A percentile compares a stretch with the other conserved stretches of the same genome.
phyloP scores from a whole-genome alignment of 2,113 vertebrate genomes.

The Meleagris gallopavo region DNA sequence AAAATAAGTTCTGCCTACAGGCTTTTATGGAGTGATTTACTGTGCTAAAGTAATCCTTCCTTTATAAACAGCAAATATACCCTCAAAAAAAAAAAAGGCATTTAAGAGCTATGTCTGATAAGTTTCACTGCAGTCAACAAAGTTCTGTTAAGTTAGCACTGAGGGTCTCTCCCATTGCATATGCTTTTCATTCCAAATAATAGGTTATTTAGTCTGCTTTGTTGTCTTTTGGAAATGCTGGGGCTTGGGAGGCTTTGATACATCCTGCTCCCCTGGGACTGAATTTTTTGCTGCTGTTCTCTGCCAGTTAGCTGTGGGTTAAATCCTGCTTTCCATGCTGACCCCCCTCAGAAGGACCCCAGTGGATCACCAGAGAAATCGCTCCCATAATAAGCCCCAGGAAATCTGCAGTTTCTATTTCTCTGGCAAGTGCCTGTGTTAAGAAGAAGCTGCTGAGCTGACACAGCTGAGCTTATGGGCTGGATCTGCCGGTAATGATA shows the following conservation, averaged over 20 bases:
- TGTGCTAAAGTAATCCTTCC: not conserved
- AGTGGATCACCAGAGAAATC: fast-evolving
- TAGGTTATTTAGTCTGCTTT: not conserved
- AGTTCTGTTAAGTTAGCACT: not conserved
- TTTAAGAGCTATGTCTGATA: not conserved
- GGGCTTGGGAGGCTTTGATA: not conserved
- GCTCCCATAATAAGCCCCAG: not conserved
- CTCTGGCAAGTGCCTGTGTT: not conserved
- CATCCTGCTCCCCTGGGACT: not conserved
- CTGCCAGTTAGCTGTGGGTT: not conserved
- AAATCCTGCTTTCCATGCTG: not conserved
- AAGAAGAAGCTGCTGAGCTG: not conserved
- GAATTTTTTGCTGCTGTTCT: not conserved
- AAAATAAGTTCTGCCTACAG: not conserved
- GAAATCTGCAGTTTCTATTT: conserved; percentile 5
- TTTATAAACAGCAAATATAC: not conserved
- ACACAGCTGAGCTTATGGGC: not conserved
- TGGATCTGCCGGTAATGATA: not conserved
- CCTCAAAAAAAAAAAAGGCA: not conserved
- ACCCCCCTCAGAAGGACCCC: not conserved
- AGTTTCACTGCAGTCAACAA: not conserved
- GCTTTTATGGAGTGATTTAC: not conserved
- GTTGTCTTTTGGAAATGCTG: not conserved
- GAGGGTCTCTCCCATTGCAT: not conserved
- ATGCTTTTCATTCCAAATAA: not conserved